Evolutionary conservation across 1,140 invertebrate species (phyloP).

Genomic region (Sipha flava): DNA sequence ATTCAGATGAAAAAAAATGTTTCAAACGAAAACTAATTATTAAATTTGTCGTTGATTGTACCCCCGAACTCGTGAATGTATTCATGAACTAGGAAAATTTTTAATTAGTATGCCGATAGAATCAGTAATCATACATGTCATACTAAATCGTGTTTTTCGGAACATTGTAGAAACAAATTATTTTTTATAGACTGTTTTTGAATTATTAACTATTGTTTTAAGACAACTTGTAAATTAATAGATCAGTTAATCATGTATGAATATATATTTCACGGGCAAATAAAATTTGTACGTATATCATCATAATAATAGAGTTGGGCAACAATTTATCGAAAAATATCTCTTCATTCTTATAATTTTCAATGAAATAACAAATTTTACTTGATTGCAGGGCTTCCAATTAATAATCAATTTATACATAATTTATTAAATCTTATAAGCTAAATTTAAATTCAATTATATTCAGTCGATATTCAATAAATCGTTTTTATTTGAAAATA

Average conservation of each 20-base stretch:
- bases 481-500: neutral
- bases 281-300: neutral
- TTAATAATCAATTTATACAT: neutral
- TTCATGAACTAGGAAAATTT: neutral
- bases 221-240: neutral
- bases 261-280: neutral
- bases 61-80: neutral
- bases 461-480: neutral
- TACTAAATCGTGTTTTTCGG: neutral
- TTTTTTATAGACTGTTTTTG: slow-evolving; percentile 15
- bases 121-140: neutral
- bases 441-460: neutral
- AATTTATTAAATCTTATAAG: neutral
- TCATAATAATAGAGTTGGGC: neutral
- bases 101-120: neutral
- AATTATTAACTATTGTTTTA: neutral
- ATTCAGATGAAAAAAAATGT: slow-evolving; percentile 5
- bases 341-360: neutral
- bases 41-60: neutral
- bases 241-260: neutral
- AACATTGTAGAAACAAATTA: neutral
- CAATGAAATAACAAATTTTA: neutral
- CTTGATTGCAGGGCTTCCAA: neutral
- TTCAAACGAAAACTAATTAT: slow-evolving; percentile 12
- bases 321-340: neutral